Percentiles rank a stretch among this genome's conserved stretches.
These are phyloP conservation scores for Epizoanthus scotinus DNA, from an alignment of 92 coral and sea anemone genomes.

Conservation along the genomic window DNA sequence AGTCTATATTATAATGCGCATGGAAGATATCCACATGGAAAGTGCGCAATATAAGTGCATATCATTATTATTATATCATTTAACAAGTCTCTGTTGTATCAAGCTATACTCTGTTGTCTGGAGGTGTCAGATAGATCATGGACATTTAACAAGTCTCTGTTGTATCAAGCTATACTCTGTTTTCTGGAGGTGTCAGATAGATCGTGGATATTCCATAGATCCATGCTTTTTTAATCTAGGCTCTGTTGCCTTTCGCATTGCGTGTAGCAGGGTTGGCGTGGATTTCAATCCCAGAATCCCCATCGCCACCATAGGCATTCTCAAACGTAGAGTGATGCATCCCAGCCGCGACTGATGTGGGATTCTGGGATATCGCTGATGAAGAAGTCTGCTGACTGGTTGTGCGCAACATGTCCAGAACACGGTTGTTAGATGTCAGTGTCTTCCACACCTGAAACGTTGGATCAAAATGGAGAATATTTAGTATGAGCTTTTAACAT, in stretches of 20 bases:
- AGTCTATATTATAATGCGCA: too few relatives aligned
- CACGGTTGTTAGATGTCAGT: constrained; percentile 62
- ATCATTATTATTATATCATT: too few relatives aligned
- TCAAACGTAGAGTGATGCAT: constrained; percentile 35
- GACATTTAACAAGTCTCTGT: too few relatives aligned
- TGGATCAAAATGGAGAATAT: neutral
- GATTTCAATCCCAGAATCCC: constrained; percentile 72
- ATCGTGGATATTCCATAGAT: too few relatives aligned
- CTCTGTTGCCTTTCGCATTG: neutral
- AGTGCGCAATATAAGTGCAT: too few relatives aligned
- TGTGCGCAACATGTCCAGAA: constrained; percentile 60
- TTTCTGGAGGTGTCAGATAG: too few relatives aligned
- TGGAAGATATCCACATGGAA: too few relatives aligned
- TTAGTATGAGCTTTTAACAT: neutral
- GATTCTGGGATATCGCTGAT: constrained; percentile 48
- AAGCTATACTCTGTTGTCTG: too few relatives aligned
- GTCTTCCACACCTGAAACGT: constrained; percentile 58
- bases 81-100: too few relatives aligned
- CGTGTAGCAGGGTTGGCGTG: constrained; percentile 33
- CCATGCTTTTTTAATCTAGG: too few relatives aligned
- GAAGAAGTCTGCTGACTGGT: constrained; percentile 56
- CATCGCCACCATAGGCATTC: constrained; percentile 25
- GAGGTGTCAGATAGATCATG: too few relatives aligned
- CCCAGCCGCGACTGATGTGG: constrained; percentile 18
- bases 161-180: too few relatives aligned